phyloP scores from a whole-genome alignment of 2,113 vertebrate species.

The Alligator mississippiensis region DNA sequence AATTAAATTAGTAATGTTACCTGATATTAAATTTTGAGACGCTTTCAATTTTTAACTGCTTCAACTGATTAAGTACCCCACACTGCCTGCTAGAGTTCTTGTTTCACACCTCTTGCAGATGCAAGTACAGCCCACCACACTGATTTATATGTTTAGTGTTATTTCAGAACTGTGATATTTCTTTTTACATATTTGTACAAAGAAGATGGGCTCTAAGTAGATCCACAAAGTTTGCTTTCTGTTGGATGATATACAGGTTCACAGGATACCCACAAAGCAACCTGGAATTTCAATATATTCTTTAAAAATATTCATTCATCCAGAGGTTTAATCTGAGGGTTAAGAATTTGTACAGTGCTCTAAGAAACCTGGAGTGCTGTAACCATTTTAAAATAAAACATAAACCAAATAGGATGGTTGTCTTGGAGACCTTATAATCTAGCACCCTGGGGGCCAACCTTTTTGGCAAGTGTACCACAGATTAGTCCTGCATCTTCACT shows the following conservation, averaged over 20 bases:
- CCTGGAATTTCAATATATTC: neutral
- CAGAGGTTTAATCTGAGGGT: neutral
- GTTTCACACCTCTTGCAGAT: neutral
- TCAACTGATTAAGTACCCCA: no score
- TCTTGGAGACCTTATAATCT: neutral
- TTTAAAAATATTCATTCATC: neutral
- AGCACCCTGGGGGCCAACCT: neutral
- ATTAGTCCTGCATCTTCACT: no score
- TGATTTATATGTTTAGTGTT: neutral
- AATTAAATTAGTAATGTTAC: neutral
- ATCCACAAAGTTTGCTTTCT: neutral
- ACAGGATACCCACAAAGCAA: neutral
- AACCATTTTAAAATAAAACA: neutral
- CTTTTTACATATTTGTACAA: neutral
- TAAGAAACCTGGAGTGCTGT: neutral
- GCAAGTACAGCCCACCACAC: neutral
- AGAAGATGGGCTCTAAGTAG: neutral
- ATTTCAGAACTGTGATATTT: neutral
- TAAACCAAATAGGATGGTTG: neutral
- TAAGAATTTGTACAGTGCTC: neutral
- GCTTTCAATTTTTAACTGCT: no score
- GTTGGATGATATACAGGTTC: neutral
- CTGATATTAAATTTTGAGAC: no score
- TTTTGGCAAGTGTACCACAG: no score
- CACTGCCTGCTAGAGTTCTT: neutral